A percentile compares a stretch with the other conserved stretches of the same genome.
phyloP scores from a whole-genome alignment of 2,113 vertebrate species.

The Pseudorasbora parva region DNA sequence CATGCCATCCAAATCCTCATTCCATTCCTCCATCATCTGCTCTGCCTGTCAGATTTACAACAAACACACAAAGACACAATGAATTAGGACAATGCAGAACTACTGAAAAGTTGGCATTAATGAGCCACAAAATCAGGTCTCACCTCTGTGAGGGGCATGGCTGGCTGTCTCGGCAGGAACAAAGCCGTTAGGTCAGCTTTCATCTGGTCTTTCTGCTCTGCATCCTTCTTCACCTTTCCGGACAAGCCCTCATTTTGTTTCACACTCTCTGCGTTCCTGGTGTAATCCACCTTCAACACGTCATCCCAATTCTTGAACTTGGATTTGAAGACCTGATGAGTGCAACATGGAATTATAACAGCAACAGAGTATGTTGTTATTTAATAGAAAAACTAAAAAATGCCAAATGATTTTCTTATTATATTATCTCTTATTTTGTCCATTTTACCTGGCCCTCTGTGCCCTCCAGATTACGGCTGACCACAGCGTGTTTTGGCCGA shows the following conservation, averaged over 20 bases:
- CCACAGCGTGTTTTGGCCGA: conserved; percentile 89
- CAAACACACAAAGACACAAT: not conserved
- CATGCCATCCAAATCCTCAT: conserved; percentile 97
- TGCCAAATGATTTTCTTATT: not conserved
- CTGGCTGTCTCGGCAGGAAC: conserved; percentile 91
- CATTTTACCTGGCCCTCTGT: conserved; percentile 89
- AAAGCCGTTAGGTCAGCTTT: conserved; percentile 95
- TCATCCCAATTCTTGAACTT: conserved; percentile 99
- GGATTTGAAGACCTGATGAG: conserved; percentile 90
- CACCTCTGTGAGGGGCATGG: conserved; percentile 91
- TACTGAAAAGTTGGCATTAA: not conserved
- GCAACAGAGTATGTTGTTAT: too few species aligned
- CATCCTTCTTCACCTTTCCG: conserved; percentile 91
- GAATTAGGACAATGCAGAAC: too few species aligned
- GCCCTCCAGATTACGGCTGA: conserved; percentile 94
- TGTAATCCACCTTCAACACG: conserved; percentile 94
- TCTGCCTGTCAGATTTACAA: conserved; percentile 79
- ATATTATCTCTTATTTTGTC: not conserved
- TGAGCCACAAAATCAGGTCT: not conserved
- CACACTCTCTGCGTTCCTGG: conserved; percentile 89
- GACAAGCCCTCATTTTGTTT: conserved; percentile 79
- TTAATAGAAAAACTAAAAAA: not conserved
- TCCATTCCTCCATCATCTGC: conserved; percentile 98
- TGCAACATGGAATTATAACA: not conserved
- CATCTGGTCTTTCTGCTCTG: conserved; percentile 93